These are phyloP conservation scores for Chlorops oryzae DNA, from an alignment of 1,140 invertebrate genomes.

Conservation along the genomic window DNA sequence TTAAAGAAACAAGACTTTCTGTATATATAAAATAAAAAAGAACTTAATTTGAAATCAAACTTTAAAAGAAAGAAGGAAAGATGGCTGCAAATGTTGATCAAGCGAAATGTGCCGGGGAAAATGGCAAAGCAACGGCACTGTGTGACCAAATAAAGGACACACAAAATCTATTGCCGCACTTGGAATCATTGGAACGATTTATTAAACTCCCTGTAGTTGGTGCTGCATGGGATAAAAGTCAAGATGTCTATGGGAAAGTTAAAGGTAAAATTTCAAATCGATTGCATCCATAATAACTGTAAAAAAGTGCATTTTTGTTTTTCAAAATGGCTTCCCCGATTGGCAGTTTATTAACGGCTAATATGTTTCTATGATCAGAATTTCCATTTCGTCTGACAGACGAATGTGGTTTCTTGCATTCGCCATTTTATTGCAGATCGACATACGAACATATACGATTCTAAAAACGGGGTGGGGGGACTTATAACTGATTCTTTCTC, in stretches of 20 bases:
- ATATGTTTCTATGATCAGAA: too few relatives aligned
- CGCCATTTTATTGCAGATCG: too few relatives aligned
- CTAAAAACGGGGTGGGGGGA: too few relatives aligned
- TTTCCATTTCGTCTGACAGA: too few relatives aligned
- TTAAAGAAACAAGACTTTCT: constrained; percentile 7
- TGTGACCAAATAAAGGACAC: constrained; percentile 36
- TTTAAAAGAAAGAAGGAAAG: background rate
- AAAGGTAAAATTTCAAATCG: too few relatives aligned
- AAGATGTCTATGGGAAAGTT: constrained; percentile 53
- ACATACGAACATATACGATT: too few relatives aligned
- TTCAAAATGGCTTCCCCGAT: too few relatives aligned
- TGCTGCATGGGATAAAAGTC: constrained; percentile 52
- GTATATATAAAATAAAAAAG: background rate
- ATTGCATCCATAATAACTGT: too few relatives aligned
- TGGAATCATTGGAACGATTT: constrained; percentile 54
- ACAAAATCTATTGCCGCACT: constrained; percentile 48
- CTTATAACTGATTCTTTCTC: too few relatives aligned
- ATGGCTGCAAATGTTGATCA: constrained; percentile 4
- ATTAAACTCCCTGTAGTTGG: constrained; percentile 54
- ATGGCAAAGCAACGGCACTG: constrained; percentile 19
- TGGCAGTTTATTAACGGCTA: too few relatives aligned
- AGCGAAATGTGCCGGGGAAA: constrained; percentile 27
- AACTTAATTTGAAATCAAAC: background rate
- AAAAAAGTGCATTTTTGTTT: too few relatives aligned
- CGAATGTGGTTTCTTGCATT: too few relatives aligned